A percentile compares a stretch with the other conserved stretches of the same genome.
These are phyloP conservation scores for Lysandra bellargus DNA, from an alignment of 2,888 invertebrate species.

Conservation along the genomic window DNA sequence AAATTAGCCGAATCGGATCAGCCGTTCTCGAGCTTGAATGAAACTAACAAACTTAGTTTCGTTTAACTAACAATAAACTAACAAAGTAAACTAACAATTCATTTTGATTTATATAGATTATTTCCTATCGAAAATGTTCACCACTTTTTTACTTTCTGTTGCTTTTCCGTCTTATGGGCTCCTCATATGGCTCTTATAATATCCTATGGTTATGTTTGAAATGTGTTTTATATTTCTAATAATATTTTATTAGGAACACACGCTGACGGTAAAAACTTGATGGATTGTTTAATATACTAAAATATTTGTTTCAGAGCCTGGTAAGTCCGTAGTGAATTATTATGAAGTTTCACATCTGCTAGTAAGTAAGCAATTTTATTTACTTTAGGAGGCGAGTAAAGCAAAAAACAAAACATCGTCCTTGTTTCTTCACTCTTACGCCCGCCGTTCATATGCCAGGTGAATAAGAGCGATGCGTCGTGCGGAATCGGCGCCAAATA, in stretches of 20 bases:
- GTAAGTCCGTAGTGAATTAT: background rate
- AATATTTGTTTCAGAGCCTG: background rate
- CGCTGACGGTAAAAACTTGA: background rate
- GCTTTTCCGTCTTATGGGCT: background rate
- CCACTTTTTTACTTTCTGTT: background rate
- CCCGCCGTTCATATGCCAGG: too few relatives aligned
- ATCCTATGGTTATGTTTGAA: background rate
- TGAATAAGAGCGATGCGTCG: too few relatives aligned
- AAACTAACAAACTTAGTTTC: too few relatives aligned
- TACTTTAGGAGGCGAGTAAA: background rate
- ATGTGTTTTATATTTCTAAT: background rate
- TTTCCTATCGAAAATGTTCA: too few relatives aligned
- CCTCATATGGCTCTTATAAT: background rate
- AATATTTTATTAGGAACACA: background rate
- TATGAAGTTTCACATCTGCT: background rate
- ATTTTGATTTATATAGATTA: too few relatives aligned
- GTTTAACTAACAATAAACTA: too few relatives aligned
- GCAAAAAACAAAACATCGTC: too few relatives aligned
- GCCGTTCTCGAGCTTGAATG: too few relatives aligned
- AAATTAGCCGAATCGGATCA: too few relatives aligned
- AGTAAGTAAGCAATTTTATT: background rate
- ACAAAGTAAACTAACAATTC: too few relatives aligned
- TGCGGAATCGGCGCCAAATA: too few relatives aligned
- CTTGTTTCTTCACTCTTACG: too few relatives aligned
- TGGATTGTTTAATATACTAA: background rate